Evolutionary conservation across 37 sponge, comb jelly and placozoan genomes (phyloP), one percentile per base, ranked within the genome.

Genomic region (Amphimedon queenslandica): DNA sequence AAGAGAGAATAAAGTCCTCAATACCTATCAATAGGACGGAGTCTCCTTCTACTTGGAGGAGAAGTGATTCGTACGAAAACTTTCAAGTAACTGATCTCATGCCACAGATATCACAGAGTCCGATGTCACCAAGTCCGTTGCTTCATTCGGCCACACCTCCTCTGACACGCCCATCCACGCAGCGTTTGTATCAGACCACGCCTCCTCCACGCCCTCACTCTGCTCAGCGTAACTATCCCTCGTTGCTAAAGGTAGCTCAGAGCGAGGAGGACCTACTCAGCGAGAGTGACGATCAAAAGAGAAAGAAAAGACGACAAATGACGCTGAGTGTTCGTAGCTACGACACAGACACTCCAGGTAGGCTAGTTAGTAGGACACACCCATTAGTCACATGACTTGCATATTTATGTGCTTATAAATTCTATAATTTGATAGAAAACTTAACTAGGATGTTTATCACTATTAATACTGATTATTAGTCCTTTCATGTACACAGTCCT

Each of bases 21-120:
- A n/a, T n/a, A n/a, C 63, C 6, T 6, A 61, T 18, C 63, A 11
- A 16, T 4, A 4, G 11, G 32, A 11, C 33, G 4, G 8, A 13
- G n/a, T 8, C 64, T 66, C 43, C 78, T 2, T 25, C 41, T 4
- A 18, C 55, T 18, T 78, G 73, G 73, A 28, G 63, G n/a, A 70
- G 85, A 33, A 20, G 57, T 13, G 39, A 63, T 2, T 84, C 85
- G 25, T 84, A 84, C 39, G 85, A 84, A 69, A 27, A 66, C 60
- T 72, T 84, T 4, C 57, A 76, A 58, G 67, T 77, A 55, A 61
- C 77, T 4, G 66, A 18, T 2, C 37, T 31, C 5, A 47, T n/a
- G n/a, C n/a, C n/a, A n/a, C n/a, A n/a, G n/a, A n/a, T n/a, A n/a
- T n/a, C n/a, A n/a, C n/a, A n/a, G n/a, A n/a, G n/a, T n/a, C n/a